Evolutionary conservation across 2,797 vertebrate genomes (phyloP), one percentile per base, ranked within the genome.

Genomic region (Carduelis carduelis): DNA sequence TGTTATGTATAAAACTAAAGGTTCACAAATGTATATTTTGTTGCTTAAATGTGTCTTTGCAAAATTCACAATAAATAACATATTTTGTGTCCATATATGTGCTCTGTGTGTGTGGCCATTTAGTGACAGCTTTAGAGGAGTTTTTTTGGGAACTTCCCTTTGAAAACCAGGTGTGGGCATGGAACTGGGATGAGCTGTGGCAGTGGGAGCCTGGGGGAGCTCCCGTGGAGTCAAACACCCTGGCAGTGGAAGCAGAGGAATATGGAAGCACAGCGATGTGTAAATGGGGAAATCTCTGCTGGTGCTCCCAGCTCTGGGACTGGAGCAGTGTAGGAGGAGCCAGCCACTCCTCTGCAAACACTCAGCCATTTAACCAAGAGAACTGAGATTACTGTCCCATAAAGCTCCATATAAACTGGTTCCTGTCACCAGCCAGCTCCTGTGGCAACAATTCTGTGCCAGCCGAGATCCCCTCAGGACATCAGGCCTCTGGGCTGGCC

Each of bases 21-120:
- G 97, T 98, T 97, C 98, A 98, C 98, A 99, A 98, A 99, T 99
- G 99, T 99, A 99, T 99, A 99, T 99, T 99, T 99, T 98, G 98
- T 98, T 98, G 99, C 99, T 99, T 99, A 98, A 99, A 98, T 96
- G 99, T 99, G 98, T 98, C 97, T 98, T 98, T 98, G 98, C 98
- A 98, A 98, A 99, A 96, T 98, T 97, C 97, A 98, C 98, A 98
- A 98, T 98, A 98, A 98, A 98, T 97, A 97, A 98, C 98, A 99
- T 99, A 99, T 99, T 99, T 99, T 99, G 98, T 99, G 99, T 99
- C 98, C 96, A 72, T 97, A 89, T 37, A 91, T 28, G 26, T 96
- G 49, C 34, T 56, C 20, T 3, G 1, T 81, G 78, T 79, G 53
- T 63, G 9, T 50, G 32, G 21, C 24, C 49, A 0, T 37, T 10